Evolutionary conservation across 2,888 invertebrate species (phyloP).

Genomic region (Stenolophus ochropezus): DNA sequence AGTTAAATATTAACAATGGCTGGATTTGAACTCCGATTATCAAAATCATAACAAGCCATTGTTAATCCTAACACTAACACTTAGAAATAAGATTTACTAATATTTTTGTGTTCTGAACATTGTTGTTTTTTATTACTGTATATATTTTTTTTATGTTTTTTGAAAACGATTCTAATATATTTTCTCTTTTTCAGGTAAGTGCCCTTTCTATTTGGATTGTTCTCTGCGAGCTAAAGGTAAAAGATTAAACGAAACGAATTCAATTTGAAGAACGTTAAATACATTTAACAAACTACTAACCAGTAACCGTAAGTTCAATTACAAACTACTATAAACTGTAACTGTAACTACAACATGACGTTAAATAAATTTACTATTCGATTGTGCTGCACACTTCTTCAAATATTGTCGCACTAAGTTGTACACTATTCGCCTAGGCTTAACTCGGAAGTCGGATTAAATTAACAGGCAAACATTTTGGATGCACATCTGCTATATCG

Average conservation of each 20-base stretch:
- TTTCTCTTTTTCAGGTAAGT: not conserved
- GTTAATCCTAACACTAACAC: no score
- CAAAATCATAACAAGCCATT: no score
- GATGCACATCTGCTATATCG: slow-evolving; percentile 3
- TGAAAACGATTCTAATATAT: not conserved
- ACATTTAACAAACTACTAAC: not conserved
- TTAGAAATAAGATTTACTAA: no score
- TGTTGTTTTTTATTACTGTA: not conserved
- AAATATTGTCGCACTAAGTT: slow-evolving; percentile 17
- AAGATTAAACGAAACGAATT: not conserved
- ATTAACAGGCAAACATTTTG: slow-evolving; percentile 17
- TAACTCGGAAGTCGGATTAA: not conserved
- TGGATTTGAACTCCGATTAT: no score
- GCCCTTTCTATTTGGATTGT: not conserved
- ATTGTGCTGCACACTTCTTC: not conserved
- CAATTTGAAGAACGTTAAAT: not conserved
- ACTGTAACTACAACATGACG: not conserved
- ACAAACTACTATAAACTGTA: no score
- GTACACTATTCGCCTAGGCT: slow-evolving; percentile 9
- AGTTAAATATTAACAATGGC: no score
- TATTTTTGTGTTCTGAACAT: no score
- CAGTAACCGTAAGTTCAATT: not conserved
- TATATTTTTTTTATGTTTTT: not conserved
- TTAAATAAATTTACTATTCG: not conserved
- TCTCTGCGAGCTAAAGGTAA: slow-evolving; percentile 9